A percentile compares a stretch with the other conserved stretches of the same genome.
Evolutionary conservation across 1,140 invertebrate genomes (phyloP).

Genomic region (Ganaspis sp.): DNA sequence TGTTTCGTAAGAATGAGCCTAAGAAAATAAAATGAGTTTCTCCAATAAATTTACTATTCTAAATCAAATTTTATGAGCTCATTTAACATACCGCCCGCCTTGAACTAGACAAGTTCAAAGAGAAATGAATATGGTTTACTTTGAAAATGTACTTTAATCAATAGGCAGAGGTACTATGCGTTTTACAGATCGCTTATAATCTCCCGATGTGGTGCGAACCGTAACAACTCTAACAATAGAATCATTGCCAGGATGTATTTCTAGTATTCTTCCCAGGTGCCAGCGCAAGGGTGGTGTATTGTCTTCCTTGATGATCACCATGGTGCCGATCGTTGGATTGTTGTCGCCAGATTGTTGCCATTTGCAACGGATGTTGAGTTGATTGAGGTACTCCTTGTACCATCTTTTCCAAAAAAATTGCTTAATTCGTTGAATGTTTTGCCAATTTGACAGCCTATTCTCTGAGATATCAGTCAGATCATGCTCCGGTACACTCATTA

Average conservation of each 20-base stretch:
- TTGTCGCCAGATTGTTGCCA: background rate
- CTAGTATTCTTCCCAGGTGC: background rate
- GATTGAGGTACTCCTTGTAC: slow-evolving; percentile 31
- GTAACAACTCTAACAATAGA: background rate
- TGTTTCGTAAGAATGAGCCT: too few relatives aligned
- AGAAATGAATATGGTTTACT: too few relatives aligned
- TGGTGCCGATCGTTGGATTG: background rate
- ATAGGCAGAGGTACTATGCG: background rate
- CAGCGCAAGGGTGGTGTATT: slow-evolving; percentile 35
- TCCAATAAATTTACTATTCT: too few relatives aligned
- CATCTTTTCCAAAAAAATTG: slow-evolving; percentile 30
- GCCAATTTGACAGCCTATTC: slow-evolving; percentile 21
- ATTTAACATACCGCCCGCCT: too few relatives aligned
- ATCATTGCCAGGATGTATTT: background rate
- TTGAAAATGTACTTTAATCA: background rate
- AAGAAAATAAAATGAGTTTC: too few relatives aligned
- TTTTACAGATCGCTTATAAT: background rate
- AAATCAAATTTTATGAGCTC: too few relatives aligned
- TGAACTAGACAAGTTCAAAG: too few relatives aligned
- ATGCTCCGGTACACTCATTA: slow-evolving; percentile 16
- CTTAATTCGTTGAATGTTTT: slow-evolving; percentile 5
- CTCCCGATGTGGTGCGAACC: background rate
- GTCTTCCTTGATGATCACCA: slow-evolving; percentile 49
- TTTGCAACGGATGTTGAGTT: slow-evolving; percentile 15
- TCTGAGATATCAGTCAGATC: background rate